Base-by-base conservation (phyloP, 2,888 invertebrate genomes). In the Tryphoninae sp. region DNA sequence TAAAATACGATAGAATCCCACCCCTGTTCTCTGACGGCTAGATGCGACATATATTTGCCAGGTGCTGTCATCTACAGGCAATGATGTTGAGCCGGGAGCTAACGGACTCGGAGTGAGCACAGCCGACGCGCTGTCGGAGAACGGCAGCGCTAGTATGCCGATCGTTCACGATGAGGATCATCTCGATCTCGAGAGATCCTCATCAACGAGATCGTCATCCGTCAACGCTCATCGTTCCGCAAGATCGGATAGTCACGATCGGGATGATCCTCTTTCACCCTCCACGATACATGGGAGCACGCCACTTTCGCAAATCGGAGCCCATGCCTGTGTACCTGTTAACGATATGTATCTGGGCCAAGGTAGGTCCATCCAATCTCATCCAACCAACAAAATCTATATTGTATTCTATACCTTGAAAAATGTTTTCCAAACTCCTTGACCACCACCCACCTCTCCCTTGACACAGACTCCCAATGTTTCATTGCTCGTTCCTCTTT, bases 281-380 rank as follows among this genome's bases (percentile, higher is more conserved):
- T 91, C 92, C 45, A 90, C 96, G 85, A 95, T 97, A 72, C 96
- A 97, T 90, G 97, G 97, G 53, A 96, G 96, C 86, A 97, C 97
- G 72, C 97, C 97, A 0, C 94, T 97, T 74, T 96, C 97, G 62
- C 97, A 97, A 92, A 97, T 97, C 86, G 97, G 97, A 77, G 95
- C 95, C 79, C 95, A 95, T 87, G 92, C 95, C 64, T 93, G 96
- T 86, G 93, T 94, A 64, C 93, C 94, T 55, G 92, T 94, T 84
- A 92, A 91, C 84, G 93, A 93, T 84, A 90, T 91, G 86, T 92
- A 91, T 87, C 89, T 93, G 84, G 91, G 93, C 77, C 93, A 93
- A 92, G 93, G 93, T 93, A 82, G 83, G 88, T 83, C 33, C 11
- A 49, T 55, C 58, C 2, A 58, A 67, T 40, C 19, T 23, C 49